Conservation (phyloP, 2,888 invertebrate genomes). For the Sarcophaga rosellei region DNA sequence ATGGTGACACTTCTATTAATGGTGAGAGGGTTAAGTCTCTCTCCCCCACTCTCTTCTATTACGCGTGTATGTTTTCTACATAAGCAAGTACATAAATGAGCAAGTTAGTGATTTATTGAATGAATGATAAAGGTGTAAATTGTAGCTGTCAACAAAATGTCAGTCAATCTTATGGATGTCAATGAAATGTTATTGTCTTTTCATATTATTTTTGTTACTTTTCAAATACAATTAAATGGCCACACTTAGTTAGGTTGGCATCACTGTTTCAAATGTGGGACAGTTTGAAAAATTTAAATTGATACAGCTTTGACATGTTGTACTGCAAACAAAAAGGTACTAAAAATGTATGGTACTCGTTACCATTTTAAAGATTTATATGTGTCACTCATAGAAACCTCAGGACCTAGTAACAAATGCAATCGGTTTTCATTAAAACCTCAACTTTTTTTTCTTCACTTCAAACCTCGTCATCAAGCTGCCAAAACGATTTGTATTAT, state of each 20-base stretch:
- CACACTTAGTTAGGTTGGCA: not conserved
- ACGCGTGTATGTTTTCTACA: not conserved
- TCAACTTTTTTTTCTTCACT: no score
- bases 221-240: slow-evolving; percentile 38
- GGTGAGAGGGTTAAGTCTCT: not conserved
- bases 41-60: not conserved
- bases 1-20: not conserved
- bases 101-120: not conserved
- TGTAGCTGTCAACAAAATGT: slow-evolving; percentile 53
- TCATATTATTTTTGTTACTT: slow-evolving; percentile 23
- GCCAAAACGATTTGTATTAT: no score
- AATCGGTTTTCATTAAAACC: no score
- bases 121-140: slow-evolving; percentile 59
- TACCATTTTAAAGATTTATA: no score
- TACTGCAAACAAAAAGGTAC: no score
- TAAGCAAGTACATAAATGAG: not conserved
- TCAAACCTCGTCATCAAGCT: no score
- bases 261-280: not conserved
- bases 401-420: no score
- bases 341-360: no score
- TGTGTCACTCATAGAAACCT: no score
- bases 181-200: slow-evolving; percentile 31
- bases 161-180: slow-evolving; percentile 57
- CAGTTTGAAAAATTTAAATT: not conserved
- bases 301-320: not conserved